Conservation (phyloP, 2,888 invertebrate species). For the Steinernema hermaphroditum region DNA sequence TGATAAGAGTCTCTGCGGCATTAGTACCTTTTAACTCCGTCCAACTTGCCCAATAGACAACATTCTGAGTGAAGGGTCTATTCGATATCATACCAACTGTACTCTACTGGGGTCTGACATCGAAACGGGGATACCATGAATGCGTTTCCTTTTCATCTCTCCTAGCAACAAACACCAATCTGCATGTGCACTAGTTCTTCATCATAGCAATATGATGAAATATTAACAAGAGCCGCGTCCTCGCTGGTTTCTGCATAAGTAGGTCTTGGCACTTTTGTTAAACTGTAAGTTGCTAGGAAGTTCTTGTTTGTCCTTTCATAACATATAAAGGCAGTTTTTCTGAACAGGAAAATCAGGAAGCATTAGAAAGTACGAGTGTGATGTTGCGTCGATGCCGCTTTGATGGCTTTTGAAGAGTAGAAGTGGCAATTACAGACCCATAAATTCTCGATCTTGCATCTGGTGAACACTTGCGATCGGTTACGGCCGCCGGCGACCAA, state of each 20-base stretch:
- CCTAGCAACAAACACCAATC: neutral
- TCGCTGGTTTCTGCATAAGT: neutral
- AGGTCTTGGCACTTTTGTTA: neutral
- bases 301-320: too few species aligned
- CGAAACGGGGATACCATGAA: neutral
- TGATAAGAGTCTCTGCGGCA: too few species aligned
- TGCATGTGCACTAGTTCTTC: neutral
- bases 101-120: neutral
- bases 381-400: constrained; percentile 24
- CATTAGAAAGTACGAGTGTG: neutral
- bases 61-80: constrained; percentile 5
- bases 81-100: constrained; percentile 2
- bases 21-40: constrained; percentile 13
- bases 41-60: constrained; percentile 11
- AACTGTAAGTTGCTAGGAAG: neutral
- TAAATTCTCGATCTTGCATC: constrained; percentile 30
- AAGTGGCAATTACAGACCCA: constrained; percentile 26
- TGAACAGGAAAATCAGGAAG: neutral
- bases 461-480: constrained; percentile 30
- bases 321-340: too few species aligned
- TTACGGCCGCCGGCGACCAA: neutral
- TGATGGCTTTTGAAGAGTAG: constrained; percentile 24
- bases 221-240: neutral
- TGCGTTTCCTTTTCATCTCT: neutral
- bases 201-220: neutral